Conservation (phyloP, 2,888 invertebrate genomes). For the Ptilodon capucinus region DNA sequence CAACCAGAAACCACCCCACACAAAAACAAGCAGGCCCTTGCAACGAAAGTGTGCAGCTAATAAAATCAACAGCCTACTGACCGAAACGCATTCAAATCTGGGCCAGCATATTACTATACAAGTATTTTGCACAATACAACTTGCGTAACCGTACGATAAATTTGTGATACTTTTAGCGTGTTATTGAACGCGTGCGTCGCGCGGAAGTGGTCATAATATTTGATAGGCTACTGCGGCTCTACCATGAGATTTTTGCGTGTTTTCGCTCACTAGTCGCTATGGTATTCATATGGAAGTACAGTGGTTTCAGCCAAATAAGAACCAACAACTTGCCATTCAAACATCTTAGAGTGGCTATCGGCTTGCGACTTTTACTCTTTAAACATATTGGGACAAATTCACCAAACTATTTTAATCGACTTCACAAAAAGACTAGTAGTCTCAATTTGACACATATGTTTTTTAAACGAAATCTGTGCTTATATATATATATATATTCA, state of each 20-base stretch:
- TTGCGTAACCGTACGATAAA: constrained; percentile 43
- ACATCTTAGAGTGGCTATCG: too few relatives aligned
- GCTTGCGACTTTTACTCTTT: too few relatives aligned
- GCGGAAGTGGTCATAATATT: constrained; percentile 29
- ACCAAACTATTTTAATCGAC: too few relatives aligned
- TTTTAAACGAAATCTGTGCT: too few relatives aligned
- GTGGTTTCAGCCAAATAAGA: too few relatives aligned
- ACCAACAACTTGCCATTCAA: too few relatives aligned
- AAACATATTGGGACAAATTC: too few relatives aligned
- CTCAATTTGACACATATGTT: too few relatives aligned
- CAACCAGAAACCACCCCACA: not conserved
- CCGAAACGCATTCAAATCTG: constrained; percentile 42
- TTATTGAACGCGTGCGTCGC: constrained; percentile 31
- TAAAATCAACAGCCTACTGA: constrained; percentile 29
- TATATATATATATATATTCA: too few relatives aligned
- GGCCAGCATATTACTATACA: constrained; percentile 40
- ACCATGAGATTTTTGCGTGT: not conserved
- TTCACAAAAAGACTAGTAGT: too few relatives aligned
- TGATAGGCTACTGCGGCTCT: not conserved
- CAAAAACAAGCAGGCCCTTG: not conserved
- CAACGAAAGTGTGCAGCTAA: constrained; percentile 33
- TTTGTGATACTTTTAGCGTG: constrained; percentile 36
- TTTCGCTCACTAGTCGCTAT: too few relatives aligned
- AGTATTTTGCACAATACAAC: constrained; percentile 41
- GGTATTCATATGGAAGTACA: too few relatives aligned